Conservation (phyloP, 2,797 vertebrate species). For the Gorsachius magnificus region DNA sequence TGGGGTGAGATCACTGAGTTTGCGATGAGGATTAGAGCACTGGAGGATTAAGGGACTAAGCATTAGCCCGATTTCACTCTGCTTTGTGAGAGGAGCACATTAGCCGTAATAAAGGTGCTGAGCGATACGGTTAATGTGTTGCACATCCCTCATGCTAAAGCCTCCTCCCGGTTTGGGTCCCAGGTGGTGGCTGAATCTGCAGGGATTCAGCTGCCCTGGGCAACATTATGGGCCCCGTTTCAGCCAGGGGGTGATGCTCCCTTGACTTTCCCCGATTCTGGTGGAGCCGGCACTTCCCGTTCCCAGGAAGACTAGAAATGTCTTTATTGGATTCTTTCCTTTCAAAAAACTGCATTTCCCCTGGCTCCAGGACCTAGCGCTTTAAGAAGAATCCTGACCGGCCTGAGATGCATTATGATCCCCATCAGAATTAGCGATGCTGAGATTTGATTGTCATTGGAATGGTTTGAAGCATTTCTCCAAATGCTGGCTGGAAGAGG, state of each 20-base stretch:
- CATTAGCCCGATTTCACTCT: conserved; percentile 30
- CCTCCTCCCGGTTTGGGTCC: background rate
- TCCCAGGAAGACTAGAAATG: background rate
- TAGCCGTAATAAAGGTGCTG: conserved; percentile 4
- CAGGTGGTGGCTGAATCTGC: accelerated
- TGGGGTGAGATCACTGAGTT: conserved; percentile 2
- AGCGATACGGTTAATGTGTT: background rate
- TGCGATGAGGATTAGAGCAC: background rate
- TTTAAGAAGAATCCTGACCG: background rate
- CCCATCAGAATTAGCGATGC: background rate
- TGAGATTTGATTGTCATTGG: background rate
- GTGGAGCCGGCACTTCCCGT: background rate
- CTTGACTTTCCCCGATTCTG: background rate
- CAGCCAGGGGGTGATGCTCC: background rate
- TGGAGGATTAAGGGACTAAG: conserved; percentile 12
- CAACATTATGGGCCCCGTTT: background rate
- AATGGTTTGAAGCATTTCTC: background rate
- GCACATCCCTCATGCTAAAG: background rate
- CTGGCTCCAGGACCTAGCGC: background rate
- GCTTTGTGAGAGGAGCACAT: conserved; percentile 35
- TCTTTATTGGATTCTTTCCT: background rate
- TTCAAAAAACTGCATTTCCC: background rate
- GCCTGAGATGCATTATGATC: background rate
- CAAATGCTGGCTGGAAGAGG: background rate
- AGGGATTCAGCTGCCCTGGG: background rate